A percentile compares a stretch with the other conserved stretches of the same genome.
These are phyloP conservation scores for Esox masquinongy DNA, from an alignment of 2,797 vertebrate species.

Conservation along the genomic window DNA sequence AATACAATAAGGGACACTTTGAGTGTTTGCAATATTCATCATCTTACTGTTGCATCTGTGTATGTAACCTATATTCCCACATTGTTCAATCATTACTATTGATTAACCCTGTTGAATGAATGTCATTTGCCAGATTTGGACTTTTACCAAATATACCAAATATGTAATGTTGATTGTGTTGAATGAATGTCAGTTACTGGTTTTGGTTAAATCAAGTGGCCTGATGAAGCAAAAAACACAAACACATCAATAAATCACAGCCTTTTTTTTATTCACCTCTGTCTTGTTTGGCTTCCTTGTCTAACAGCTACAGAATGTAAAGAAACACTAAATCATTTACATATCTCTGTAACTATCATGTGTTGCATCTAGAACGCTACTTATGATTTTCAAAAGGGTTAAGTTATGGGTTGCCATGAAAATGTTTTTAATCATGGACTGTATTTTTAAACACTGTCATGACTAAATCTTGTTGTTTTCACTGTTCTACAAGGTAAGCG, in stretches of 20 bases:
- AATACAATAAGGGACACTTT: not conserved
- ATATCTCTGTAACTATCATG: too few species aligned
- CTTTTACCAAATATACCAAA: too few species aligned
- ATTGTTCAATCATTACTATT: conserved; percentile 21
- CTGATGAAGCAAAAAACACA: conserved; percentile 42
- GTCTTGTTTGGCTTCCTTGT: conserved; percentile 30
- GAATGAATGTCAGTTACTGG: conserved; percentile 23
- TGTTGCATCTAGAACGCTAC: too few species aligned
- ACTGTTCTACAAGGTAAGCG: conserved; percentile 29
- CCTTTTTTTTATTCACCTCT: conserved; percentile 53
- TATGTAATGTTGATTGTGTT: not conserved
- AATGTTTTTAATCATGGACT: too few species aligned
- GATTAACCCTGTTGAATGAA: conserved; percentile 14
- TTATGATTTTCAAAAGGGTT: too few species aligned
- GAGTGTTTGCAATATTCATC: not conserved
- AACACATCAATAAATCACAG: conserved; percentile 68
- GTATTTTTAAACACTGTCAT: not conserved
- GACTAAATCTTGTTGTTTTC: not conserved
- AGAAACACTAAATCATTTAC: too few species aligned
- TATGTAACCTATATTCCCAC: not conserved
- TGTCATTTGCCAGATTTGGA: conserved; percentile 15
- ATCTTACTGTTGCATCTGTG: not conserved
- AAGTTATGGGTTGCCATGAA: too few species aligned
- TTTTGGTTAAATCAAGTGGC: conserved; percentile 18
- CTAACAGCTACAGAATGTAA: not conserved